Evolutionary conservation across 23 tunicate species (phyloP), one percentile per base, ranked within the genome.

Genomic region (Diplosoma virens): DNA sequence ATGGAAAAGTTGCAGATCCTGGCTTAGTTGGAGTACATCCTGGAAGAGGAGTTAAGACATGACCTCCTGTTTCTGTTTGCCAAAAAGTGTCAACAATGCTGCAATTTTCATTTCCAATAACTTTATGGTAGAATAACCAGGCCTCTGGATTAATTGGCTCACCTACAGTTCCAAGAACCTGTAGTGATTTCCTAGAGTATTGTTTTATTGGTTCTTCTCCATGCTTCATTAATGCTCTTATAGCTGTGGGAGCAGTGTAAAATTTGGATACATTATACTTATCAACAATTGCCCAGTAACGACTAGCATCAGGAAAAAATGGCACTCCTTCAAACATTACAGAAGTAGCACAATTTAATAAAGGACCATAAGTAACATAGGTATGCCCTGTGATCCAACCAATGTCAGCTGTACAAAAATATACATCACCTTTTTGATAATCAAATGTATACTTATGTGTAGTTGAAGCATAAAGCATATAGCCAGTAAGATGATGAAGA

Each of bases 51-150:
- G 97, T 90, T 21, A 90, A 35, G 0, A 90, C 97, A 70, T 90
- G 97, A 27, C 97, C 97, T 22, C 97, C 97, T 16, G 99, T 95
- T 79, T 95, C 99, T 16, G 99, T 95, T 80, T 95, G 99, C 99
- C 99, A 95, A 63, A 90, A 95, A 5, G 95, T 84, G 66, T 95
- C 99, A 29, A 95, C 90, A 47, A 95, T 72, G 37, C 89, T 80
- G 61, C 95, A 83, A 33, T 75, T 78, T 24, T 60, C 29, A 75
- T 88, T 84, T 48, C 99, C 99, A 32, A 95, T 81, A 27, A 84
- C 95, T 16, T 95, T 76, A 71, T 84, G 77, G 55, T 88, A 88
- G 75, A 82, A 95, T 29, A 83, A 25, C 99, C 99, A 95, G 30
- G 95, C 90, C 58, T 90, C 95, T 3, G 94, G 89, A 66, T 95